Conservation (phyloP, 2,113 vertebrate genomes). For the Climacteris rufus region DNA sequence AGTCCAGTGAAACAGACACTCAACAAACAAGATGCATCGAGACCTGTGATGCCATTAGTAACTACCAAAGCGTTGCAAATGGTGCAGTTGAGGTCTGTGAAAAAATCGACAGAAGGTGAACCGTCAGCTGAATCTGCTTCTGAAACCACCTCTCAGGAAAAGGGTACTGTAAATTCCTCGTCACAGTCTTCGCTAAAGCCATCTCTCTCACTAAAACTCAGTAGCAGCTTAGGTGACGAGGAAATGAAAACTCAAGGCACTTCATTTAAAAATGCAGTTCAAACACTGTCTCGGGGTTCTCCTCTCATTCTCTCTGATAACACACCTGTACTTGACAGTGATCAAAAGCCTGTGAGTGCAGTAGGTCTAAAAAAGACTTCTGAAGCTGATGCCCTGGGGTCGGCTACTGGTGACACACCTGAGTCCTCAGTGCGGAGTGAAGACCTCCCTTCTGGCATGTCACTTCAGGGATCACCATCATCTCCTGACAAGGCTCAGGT, state of each 20-base stretch:
- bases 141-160: constrained; percentile 70
- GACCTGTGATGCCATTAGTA: constrained; percentile 81
- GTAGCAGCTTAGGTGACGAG: constrained; percentile 63
- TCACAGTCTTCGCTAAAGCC: constrained; percentile 63
- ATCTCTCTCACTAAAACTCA: constrained; percentile 69
- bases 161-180: constrained; percentile 21
- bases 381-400: background rate
- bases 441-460: background rate
- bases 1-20: constrained; percentile 13
- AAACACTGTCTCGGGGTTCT: constrained; percentile 57
- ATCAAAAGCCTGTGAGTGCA: background rate
- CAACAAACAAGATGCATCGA: constrained; percentile 55
- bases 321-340: background rate
- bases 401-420: background rate
- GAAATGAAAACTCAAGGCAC: constrained; percentile 66
- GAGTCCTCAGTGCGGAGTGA: background rate
- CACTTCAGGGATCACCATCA: constrained; percentile 8
- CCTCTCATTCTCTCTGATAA: constrained; percentile 36
- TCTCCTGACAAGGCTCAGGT: constrained; percentile 47
- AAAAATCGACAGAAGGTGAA: constrained; percentile 58
- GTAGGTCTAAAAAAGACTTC: background rate
- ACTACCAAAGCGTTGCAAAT: constrained; percentile 86
- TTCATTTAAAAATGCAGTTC: constrained; percentile 68
- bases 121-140: constrained; percentile 5
- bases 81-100: constrained; percentile 88